These are phyloP conservation scores for Polyodon spathula DNA, from an alignment of 2,113 vertebrate genomes.

Conservation along the genomic window DNA sequence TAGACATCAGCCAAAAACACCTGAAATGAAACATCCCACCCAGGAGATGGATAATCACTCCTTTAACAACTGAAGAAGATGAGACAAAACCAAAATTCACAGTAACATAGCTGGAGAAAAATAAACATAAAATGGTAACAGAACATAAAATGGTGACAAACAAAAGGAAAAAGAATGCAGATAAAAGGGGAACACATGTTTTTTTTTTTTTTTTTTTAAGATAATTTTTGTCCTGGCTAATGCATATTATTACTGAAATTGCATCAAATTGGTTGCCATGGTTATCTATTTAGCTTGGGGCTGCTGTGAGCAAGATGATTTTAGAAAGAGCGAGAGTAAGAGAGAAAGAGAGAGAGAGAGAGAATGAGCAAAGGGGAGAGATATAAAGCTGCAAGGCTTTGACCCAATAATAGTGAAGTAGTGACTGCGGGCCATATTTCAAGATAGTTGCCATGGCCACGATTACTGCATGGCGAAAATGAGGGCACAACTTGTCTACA, in stretches of 20 bases:
- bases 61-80: too few relatives aligned
- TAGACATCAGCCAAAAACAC: too few relatives aligned
- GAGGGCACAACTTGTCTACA: slow-evolving; percentile 12
- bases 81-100: too few relatives aligned
- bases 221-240: neutral
- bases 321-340: slow-evolving; percentile 21
- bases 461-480: slow-evolving; percentile 40
- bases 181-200: neutral
- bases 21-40: too few relatives aligned
- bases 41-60: too few relatives aligned
- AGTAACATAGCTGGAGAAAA: too few relatives aligned
- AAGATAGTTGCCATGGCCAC: slow-evolving; percentile 58
- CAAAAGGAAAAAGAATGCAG: neutral
- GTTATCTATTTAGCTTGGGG: slow-evolving; percentile 49
- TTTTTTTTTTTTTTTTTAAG: neutral
- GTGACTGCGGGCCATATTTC: slow-evolving; percentile 42
- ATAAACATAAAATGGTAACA: too few relatives aligned
- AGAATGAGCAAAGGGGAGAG: slow-evolving; percentile 2
- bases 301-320: slow-evolving; percentile 37
- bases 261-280: slow-evolving; percentile 65
- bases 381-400: slow-evolving; percentile 30
- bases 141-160: too few relatives aligned
- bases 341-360: slow-evolving; percentile 7
- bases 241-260: slow-evolving; percentile 52
- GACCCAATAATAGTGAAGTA: slow-evolving; percentile 34